Evolutionary conservation across 1,140 invertebrate genomes (phyloP).

Genomic region (Antheraea mylitta): DNA sequence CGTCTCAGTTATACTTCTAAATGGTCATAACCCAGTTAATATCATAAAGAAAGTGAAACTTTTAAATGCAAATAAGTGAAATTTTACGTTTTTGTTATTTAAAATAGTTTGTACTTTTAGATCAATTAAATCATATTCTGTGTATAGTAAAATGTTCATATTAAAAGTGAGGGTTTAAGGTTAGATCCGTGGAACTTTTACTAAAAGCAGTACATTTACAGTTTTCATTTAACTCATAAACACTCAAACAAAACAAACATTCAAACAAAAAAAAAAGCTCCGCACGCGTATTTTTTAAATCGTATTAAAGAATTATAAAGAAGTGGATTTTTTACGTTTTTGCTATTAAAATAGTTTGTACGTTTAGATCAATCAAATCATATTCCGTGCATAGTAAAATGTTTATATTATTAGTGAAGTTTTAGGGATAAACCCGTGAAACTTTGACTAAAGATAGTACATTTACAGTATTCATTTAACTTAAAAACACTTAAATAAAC

Average conservation of each 20-base stretch:
- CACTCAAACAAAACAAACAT: too few relatives aligned
- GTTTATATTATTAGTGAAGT: not conserved
- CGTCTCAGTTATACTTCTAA: not conserved
- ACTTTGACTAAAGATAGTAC: too few relatives aligned
- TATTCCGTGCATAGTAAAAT: not conserved
- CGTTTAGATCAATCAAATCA: not conserved
- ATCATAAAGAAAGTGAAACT: constrained; percentile 30
- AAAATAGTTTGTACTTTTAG: not conserved
- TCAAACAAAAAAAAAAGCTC: too few relatives aligned
- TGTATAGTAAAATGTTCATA: not conserved
- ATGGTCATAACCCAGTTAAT: not conserved
- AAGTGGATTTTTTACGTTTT: constrained; percentile 31
- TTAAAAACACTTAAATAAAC: too few relatives aligned
- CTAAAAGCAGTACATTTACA: too few relatives aligned
- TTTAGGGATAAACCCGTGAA: too few relatives aligned
- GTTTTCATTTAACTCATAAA: too few relatives aligned
- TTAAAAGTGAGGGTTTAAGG: too few relatives aligned
- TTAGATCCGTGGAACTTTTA: too few relatives aligned
- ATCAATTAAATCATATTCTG: not conserved
- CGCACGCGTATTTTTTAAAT: too few relatives aligned
- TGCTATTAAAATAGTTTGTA: not conserved
- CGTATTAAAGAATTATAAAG: too few relatives aligned
- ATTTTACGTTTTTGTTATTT: constrained; percentile 18
- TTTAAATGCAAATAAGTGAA: constrained; percentile 40
- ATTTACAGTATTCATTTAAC: too few relatives aligned